Percentiles rank a stretch among this genome's conserved stretches.
phyloP scores from a whole-genome alignment of 2,888 invertebrate genomes.

The Cremastinae sp. region DNA sequence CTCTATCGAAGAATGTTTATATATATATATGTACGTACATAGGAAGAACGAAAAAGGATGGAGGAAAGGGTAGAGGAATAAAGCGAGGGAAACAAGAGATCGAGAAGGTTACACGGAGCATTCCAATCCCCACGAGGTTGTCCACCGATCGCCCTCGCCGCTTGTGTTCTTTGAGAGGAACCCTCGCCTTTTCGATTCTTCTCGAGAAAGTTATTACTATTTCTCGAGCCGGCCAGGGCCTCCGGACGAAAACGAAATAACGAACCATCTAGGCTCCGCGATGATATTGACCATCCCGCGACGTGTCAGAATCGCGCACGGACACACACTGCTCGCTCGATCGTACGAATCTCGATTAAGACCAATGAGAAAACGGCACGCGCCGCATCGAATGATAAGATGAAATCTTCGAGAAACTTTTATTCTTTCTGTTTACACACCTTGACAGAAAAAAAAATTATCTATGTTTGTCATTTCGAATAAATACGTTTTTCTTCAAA shows the following conservation, averaged over 20 bases:
- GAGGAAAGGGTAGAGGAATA: neutral
- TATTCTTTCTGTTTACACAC: conserved; percentile 33
- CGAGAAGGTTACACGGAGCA: conserved; percentile 46
- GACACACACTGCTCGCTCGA: conserved; percentile 60
- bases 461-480: no score
- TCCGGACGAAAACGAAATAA: conserved; percentile 36
- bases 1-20: conserved; percentile 60
- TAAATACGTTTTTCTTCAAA: conserved; percentile 2
- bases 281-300: conserved; percentile 58
- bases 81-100: neutral
- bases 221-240: conserved; percentile 22
- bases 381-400: conserved; percentile 51
- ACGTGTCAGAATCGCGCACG: conserved; percentile 62
- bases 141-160: conserved; percentile 50
- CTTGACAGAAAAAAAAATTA: conserved; percentile 11
- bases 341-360: conserved; percentile 63
- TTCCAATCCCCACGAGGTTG: conserved; percentile 62
- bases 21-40: conserved; percentile 50
- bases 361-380: conserved; percentile 51
- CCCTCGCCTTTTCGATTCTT: conserved; percentile 41
- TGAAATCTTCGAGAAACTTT: conserved; percentile 29
- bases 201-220: conserved; percentile 49
- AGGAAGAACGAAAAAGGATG: conserved; percentile 27
- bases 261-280: conserved; percentile 31
- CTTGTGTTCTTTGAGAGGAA: conserved; percentile 34